Base-by-base conservation (phyloP, 2,888 invertebrate species). In the Caradrina clavipalpis region DNA sequence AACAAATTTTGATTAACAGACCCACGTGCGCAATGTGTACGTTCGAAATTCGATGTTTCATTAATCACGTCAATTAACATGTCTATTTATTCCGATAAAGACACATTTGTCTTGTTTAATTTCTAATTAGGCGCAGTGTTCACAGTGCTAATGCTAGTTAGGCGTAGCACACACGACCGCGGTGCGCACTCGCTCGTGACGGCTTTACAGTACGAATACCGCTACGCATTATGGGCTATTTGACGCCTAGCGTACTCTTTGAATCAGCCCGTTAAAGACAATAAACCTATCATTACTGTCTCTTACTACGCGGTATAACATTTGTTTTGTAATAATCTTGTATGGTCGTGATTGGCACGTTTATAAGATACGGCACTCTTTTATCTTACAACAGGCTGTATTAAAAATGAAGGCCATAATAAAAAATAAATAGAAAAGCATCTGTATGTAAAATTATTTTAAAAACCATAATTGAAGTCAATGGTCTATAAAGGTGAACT, bases 171-270 rank as follows among this genome's bases (percentile, higher is more conserved):
- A 77, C 63, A 73, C 82, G 85, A 80, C 85, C 87, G 87, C 84
- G 76, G 87, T 87, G 89, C 64, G 83, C 89, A 81, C 81, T 91
- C 83, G 78, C 63, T 75, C 83, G 89, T 84, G 82, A 91, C 93
- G 85, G 78, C 77, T 75, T 87, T 90, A 89, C 90, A 85, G 89
- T 88, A 85, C 67, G 84, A 69, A 78, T 87, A 90, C 92, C 92
- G 93, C 90, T 92, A 92, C 80, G 80, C 76, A 87, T 87, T 87
- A 86, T 83, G 78, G 75, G 82, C 86, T 84, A 68, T 79, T 87
- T 85, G 76, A 85, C 86, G 87, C 82, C 74, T 78, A 81, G 60
- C 45, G 68, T 70, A 73, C 68, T 78, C 58, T 64, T 53, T 51
- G 54, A 19, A 26, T 65, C 58, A 65, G 42, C 59, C 72, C 75